A percentile compares a stretch with the other conserved stretches of the same genome.
Evolutionary conservation across 2,797 vertebrate genomes (phyloP).

Genomic region (Geotrypetes seraphini): DNA sequence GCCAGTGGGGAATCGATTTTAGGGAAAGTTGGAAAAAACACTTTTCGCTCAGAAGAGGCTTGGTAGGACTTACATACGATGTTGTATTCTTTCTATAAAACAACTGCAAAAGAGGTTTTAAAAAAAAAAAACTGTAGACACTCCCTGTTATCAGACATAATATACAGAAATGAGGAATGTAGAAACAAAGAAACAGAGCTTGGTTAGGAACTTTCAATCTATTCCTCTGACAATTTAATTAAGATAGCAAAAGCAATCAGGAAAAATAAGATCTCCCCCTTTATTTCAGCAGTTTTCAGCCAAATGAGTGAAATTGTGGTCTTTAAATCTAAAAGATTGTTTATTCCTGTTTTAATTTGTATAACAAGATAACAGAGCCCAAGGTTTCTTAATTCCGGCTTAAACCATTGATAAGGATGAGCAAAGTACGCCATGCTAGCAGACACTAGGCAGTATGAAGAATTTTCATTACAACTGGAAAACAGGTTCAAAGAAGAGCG

Average conservation of each 20-base stretch:
- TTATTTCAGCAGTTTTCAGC: not conserved
- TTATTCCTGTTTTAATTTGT: not conserved
- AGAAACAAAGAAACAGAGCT: not conserved
- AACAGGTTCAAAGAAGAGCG: too few species aligned
- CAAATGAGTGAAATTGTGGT: not conserved
- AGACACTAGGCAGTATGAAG: too few species aligned
- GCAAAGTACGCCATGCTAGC: too few species aligned
- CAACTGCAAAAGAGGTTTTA: not conserved
- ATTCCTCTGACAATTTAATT: conserved; percentile 1
- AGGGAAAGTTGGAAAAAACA: not conserved
- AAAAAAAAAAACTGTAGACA: too few species aligned
- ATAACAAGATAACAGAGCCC: not conserved
- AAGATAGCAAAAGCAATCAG: not conserved
- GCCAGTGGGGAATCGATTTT: too few species aligned
- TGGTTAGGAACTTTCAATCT: not conserved
- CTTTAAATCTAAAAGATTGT: not conserved
- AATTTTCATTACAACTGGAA: too few species aligned
- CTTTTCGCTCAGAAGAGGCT: not conserved
- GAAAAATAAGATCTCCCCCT: not conserved
- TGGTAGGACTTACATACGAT: too few species aligned
- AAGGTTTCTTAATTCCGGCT: not conserved
- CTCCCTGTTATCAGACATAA: too few species aligned
- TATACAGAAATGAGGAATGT: not conserved
- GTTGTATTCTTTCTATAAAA: too few species aligned
- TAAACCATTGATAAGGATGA: not conserved